phyloP scores from a whole-genome alignment of 2,113 vertebrate genomes.

The Rhadina sibilatrix region DNA sequence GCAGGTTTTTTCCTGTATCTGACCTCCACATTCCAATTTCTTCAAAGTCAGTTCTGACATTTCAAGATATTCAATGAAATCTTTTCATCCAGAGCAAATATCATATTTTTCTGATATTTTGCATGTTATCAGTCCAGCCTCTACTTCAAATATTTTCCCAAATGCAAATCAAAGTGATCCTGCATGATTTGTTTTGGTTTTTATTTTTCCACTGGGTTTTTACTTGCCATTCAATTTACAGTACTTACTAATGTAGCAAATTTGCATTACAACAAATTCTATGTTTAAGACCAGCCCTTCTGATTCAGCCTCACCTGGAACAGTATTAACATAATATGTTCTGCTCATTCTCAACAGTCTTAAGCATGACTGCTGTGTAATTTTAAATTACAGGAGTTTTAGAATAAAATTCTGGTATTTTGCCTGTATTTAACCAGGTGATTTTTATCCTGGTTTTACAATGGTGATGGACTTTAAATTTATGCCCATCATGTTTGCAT shows the following conservation, averaged over 20 bases:
- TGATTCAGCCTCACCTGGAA: neutral
- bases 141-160: neutral
- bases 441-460: neutral
- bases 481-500: neutral
- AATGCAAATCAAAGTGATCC: neutral
- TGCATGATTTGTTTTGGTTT: neutral
- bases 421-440: neutral
- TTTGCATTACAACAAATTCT: neutral
- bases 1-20: neutral
- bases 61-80: neutral
- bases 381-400: neutral
- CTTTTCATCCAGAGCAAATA: neutral
- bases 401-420: neutral
- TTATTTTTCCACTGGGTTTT: rapidly evolving
- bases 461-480: neutral
- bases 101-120: neutral
- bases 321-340: neutral
- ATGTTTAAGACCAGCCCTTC: neutral
- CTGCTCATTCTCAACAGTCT: neutral
- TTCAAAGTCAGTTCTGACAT: neutral
- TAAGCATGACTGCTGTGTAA: neutral
- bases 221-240: neutral
- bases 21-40: neutral
- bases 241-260: neutral
- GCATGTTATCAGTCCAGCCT: neutral